Evolutionary conservation across 2,888 invertebrate genomes (phyloP).

Genomic region (Synergus itoensis): DNA sequence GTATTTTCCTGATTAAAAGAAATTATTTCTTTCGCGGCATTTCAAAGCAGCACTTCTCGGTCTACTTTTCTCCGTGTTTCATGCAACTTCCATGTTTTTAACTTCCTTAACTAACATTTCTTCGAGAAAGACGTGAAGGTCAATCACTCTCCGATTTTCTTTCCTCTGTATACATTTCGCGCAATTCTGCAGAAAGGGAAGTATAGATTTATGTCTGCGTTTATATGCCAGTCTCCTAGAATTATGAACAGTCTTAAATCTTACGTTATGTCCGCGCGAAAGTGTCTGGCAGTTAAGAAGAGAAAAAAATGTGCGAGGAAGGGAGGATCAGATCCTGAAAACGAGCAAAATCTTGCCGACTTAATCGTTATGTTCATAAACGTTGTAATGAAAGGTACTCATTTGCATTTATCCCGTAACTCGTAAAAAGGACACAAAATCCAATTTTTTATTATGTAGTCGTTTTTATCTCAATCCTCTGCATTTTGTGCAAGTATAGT

Average conservation of each 20-base stretch:
- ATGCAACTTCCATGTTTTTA: too few species aligned
- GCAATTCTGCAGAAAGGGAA: slow-evolving; percentile 1
- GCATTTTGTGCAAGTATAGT: background rate
- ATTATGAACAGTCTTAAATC: slow-evolving; percentile 10
- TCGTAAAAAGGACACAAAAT: background rate
- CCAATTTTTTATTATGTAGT: background rate
- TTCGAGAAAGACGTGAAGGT: background rate
- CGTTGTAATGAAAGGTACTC: background rate
- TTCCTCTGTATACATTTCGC: slow-evolving; percentile 4
- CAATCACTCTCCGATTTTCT: slow-evolving; percentile 7
- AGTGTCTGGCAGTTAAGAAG: background rate
- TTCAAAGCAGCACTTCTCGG: too few species aligned
- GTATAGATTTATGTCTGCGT: slow-evolving; percentile 21
- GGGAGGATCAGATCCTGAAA: background rate
- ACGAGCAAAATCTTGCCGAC: background rate
- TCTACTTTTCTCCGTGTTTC: too few species aligned
- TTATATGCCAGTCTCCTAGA: slow-evolving; percentile 10
- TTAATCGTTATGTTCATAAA: background rate
- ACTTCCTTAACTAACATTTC: background rate
- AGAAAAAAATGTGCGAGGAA: background rate
- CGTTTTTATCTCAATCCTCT: background rate
- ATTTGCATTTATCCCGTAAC: background rate
- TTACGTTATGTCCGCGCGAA: background rate
- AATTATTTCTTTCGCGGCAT: too few species aligned
- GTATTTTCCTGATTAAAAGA: too few species aligned